Base-by-base conservation (phyloP, 2,888 invertebrate species). In the Diarsia dahlii region DNA sequence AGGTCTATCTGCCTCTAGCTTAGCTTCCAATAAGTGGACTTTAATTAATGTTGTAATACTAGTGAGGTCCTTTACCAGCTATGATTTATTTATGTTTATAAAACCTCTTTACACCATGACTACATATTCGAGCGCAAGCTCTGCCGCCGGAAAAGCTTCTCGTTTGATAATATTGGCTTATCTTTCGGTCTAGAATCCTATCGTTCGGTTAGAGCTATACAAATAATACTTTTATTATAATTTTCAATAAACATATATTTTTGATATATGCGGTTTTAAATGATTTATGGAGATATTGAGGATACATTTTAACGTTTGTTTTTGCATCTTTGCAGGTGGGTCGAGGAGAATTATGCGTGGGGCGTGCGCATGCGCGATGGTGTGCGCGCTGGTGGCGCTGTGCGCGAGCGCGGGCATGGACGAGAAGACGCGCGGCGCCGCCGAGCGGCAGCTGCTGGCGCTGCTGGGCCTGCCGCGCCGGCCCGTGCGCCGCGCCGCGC, bases 321-420 rank as follows among this genome's bases (percentile, higher is more conserved):
- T 91, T 89, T 88, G 68, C 60, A 76, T 93, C 80, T 88, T 94
- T 94, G 78, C 95, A 96, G 96, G 96, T 95, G 95, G 95, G 95
- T 93, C 95, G 95, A 94, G 95, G 95, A 95, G 95, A 96, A 96
- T 94, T 96, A 96, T 96, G 96, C 96, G 96, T 96, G 95, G 94
- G 94, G 95, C 94, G 96, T 95, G 96, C 96, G 95, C 96, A 94
- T 95, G 95, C 95, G 95, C 95, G 91, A 94, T 96, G 95, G 95
- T 95, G 93, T 95, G 96, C 96, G 97, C 96, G 95, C 94, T 96
- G 95, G 94, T 94, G 94, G 95, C 95, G 95, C 92, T 95, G 92
- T 94, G 94, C 93, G 92, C 93, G 88, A 93, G 92, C 90, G 90
- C 94, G 89, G 92, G 90, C 93, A 93, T 95, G 95, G 97, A 95